Conservation (phyloP, 2,888 invertebrate species). For the Himalopsyche kuldschensis region DNA sequence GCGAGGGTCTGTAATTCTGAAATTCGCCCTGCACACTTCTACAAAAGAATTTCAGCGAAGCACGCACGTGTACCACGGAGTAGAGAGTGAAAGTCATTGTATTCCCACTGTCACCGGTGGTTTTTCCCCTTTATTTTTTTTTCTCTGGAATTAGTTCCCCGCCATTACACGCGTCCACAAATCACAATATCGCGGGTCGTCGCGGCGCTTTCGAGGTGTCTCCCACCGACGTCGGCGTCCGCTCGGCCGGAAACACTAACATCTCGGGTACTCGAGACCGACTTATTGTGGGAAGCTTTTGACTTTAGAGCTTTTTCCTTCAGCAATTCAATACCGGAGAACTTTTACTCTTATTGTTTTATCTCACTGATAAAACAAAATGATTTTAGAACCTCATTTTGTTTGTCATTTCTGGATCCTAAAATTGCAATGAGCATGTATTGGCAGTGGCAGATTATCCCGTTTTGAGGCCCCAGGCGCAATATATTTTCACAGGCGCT, state of each 20-base stretch:
- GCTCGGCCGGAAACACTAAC: background rate
- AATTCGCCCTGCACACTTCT: background rate
- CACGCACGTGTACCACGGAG: background rate
- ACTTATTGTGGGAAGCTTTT: background rate
- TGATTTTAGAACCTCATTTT: too few relatives aligned
- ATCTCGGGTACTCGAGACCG: background rate
- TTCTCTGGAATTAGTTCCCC: constrained; percentile 31
- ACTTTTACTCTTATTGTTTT: too few relatives aligned
- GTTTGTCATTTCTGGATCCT: too few relatives aligned
- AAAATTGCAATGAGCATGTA: background rate
- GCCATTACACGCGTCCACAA: constrained; percentile 35
- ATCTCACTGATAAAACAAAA: too few relatives aligned
- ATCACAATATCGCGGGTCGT: constrained; percentile 24
- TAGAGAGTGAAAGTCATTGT: constrained; percentile 23
- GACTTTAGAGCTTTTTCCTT: background rate
- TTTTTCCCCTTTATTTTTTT: constrained; percentile 17
- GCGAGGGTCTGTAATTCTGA: background rate
- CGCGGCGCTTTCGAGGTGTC: background rate
- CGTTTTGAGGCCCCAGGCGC: too few relatives aligned
- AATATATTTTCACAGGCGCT: too few relatives aligned
- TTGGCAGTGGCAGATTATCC: background rate
- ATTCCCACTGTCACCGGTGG: constrained; percentile 23
- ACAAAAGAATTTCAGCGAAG: constrained; percentile 7
- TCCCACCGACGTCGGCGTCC: background rate
- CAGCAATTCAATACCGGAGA: background rate